Conservation (phyloP, 2,888 invertebrate species). For the Dastarcus helophoroides region DNA sequence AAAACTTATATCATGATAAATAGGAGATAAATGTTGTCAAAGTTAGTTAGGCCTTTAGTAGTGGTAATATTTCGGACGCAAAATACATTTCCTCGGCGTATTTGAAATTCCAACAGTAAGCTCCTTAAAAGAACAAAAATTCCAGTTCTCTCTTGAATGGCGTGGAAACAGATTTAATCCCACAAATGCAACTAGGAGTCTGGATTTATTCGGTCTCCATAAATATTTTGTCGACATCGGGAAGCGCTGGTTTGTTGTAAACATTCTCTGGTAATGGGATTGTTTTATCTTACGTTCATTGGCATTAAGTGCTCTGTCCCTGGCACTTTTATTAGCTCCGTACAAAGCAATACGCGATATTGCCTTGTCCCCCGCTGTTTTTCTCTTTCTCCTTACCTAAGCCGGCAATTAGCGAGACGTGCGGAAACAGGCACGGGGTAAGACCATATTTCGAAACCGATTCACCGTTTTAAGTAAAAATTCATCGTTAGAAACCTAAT, state of each 20-base stretch:
- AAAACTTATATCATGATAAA: too few relatives aligned
- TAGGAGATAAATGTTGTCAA: too few relatives aligned
- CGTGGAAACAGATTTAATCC: slow-evolving; percentile 25
- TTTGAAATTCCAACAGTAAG: too few relatives aligned
- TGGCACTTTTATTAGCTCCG: slow-evolving; percentile 34
- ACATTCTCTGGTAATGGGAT: slow-evolving; percentile 33
- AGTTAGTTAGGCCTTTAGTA: too few relatives aligned
- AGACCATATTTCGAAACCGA: too few relatives aligned
- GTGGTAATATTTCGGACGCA: too few relatives aligned
- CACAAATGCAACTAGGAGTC: slow-evolving; percentile 22
- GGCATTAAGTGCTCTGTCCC: slow-evolving; percentile 34
- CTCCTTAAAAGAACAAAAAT: too few relatives aligned
- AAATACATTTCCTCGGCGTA: too few relatives aligned
- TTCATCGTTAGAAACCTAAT: too few relatives aligned
- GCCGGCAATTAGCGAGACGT: slow-evolving; percentile 29
- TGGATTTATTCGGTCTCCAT: slow-evolving; percentile 26
- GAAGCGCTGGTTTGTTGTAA: slow-evolving; percentile 22
- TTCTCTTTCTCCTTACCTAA: slow-evolving; percentile 30
- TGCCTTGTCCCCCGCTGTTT: slow-evolving; percentile 25
- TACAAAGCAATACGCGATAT: slow-evolving; percentile 27
- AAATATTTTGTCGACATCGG: slow-evolving; percentile 22
- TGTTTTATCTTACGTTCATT: slow-evolving; percentile 37
- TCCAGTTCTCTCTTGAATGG: too few relatives aligned
- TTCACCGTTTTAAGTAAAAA: too few relatives aligned
- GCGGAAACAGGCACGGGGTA: too few relatives aligned